These are phyloP conservation scores for Tryphoninae sp. DNA, from an alignment of 2,888 invertebrate genomes.

Conservation along the genomic window DNA sequence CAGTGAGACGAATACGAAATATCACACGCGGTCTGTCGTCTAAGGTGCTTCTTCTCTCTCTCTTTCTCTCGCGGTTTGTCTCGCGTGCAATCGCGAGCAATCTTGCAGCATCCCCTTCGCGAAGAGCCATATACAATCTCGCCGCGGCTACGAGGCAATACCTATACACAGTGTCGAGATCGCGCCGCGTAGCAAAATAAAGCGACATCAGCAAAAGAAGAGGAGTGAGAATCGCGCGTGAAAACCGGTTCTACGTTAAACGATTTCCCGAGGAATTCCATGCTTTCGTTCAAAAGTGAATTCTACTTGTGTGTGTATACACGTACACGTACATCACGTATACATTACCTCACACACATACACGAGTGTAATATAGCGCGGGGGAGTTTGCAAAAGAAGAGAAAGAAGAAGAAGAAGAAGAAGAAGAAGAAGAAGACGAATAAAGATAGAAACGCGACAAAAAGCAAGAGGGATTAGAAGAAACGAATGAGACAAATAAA, in stretches of 20 bases:
- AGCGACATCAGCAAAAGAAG: constrained; percentile 35
- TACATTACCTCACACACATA: not conserved
- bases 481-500: not conserved
- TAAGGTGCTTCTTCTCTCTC: not conserved
- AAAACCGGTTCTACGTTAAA: constrained; percentile 62
- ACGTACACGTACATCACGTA: not conserved
- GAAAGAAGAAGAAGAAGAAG: not conserved
- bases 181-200: constrained; percentile 27
- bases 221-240: constrained; percentile 41
- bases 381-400: constrained; percentile 29
- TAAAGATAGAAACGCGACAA: constrained; percentile 21
- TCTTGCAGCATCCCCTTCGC: constrained; percentile 14
- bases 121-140: constrained; percentile 19
- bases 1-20: constrained; percentile 3
- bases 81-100: constrained; percentile 26
- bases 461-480: constrained; percentile 32
- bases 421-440: constrained; percentile 7
- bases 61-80: constrained; percentile 9
- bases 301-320: constrained; percentile 50
- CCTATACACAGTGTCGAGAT: constrained; percentile 7
- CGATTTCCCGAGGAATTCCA: constrained; percentile 64
- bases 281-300: constrained; percentile 66
- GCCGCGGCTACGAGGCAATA: not conserved
- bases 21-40: constrained; percentile 13
- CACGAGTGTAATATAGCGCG: constrained; percentile 10